Conservation (phyloP, 1,140 invertebrate genomes). For the Chionoecetes opilio region DNA sequence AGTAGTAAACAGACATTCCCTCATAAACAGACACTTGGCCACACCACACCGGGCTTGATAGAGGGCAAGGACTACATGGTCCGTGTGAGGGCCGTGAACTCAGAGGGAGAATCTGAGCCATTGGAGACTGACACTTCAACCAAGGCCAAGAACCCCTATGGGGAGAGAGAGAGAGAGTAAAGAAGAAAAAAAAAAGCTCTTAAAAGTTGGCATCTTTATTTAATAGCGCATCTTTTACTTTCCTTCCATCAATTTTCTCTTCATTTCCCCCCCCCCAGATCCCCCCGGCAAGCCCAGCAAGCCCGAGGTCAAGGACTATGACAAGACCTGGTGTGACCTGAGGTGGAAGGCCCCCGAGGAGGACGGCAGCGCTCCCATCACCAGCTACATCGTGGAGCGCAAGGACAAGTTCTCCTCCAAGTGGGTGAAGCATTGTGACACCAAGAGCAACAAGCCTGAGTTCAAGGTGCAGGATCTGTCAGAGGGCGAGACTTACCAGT, state of each 20-base stretch:
- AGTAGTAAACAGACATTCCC: too few relatives aligned
- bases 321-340: slow-evolving; percentile 93
- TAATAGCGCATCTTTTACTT: neutral
- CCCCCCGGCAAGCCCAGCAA: slow-evolving; percentile 95
- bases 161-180: slow-evolving; percentile 84
- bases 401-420: slow-evolving; percentile 95
- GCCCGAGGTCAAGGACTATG: slow-evolving; percentile 96
- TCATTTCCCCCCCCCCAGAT: slow-evolving; percentile 84
- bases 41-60: slow-evolving; percentile 80
- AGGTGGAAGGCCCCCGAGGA: slow-evolving; percentile 95
- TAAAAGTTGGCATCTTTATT: too few relatives aligned
- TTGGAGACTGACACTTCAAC: slow-evolving; percentile 92
- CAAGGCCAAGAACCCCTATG: slow-evolving; percentile 96
- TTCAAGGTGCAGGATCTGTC: slow-evolving; percentile 94
- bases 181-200: too few relatives aligned
- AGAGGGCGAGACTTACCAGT: slow-evolving; percentile 98
- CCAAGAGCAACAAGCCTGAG: slow-evolving; percentile 92
- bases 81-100: slow-evolving; percentile 97
- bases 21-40: too few relatives aligned
- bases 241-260: neutral
- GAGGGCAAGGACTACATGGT: slow-evolving; percentile 98
- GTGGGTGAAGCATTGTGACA: slow-evolving; percentile 94
- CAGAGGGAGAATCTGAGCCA: slow-evolving; percentile 96
- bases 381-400: slow-evolving; percentile 98
- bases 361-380: slow-evolving; percentile 97